Conservation (phyloP, 1,140 invertebrate genomes). For the Stratiolaelaps scimitus region DNA sequence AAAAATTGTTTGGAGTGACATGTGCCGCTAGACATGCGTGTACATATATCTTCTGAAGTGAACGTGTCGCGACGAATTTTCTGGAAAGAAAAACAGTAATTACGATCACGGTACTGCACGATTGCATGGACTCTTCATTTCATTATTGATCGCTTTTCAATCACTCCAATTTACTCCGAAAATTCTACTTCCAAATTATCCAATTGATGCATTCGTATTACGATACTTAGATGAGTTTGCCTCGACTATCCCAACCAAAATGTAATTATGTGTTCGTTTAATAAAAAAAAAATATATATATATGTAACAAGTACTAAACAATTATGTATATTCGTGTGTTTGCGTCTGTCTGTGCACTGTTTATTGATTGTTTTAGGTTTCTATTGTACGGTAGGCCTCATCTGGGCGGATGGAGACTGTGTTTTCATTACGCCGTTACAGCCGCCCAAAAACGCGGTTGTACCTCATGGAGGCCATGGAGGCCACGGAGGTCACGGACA, state of each 20-base stretch:
- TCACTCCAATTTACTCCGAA: too few species aligned
- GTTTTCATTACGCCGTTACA: conserved; percentile 24
- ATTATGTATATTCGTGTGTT: not conserved
- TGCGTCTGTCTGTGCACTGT: not conserved
- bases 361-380: conserved; percentile 11
- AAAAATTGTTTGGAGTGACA: too few species aligned
- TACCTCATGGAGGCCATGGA: conserved; percentile 19
- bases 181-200: too few species aligned
- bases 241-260: not conserved
- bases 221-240: too few species aligned
- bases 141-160: too few species aligned
- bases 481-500: conserved; percentile 15
- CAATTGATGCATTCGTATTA: too few species aligned
- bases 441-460: conserved; percentile 4
- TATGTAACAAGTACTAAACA: not conserved
- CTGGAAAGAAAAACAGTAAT: too few species aligned
- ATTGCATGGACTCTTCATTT: too few species aligned
- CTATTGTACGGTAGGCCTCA: conserved; percentile 17
- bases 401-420: conserved; percentile 24
- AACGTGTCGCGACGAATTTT: too few species aligned
- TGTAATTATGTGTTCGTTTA: not conserved
- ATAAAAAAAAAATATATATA: not conserved
- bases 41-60: too few species aligned
- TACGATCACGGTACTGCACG: too few species aligned
- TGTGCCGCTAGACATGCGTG: too few species aligned